Evolutionary conservation across 2,113 vertebrate species (phyloP), one percentile per base, ranked within the genome.

Genomic region (Zosterops borbonicus): DNA sequence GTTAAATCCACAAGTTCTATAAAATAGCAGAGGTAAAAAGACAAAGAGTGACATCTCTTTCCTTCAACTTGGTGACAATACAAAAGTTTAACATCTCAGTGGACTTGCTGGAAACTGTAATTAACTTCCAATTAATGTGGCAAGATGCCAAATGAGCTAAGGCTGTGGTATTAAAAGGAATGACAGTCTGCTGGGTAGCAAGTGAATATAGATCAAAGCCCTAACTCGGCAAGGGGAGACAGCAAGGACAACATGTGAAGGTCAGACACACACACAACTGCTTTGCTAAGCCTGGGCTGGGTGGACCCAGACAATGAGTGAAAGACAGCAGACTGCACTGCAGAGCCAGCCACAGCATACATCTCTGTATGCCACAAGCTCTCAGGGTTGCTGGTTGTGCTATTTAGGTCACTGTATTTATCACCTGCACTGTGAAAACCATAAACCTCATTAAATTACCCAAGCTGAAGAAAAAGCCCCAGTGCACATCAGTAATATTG

Each of bases 111-210:
- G 49, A 84, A 91, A 73, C 33, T 47, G 83, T 94, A 94, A 95
- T 92, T 95, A 96, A 89, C 85, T 93, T 87, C 59, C 75, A 86
- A 16, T 90, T 95, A 86, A 85, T 15, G 33, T 77, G 90, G 90
- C 64, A 78, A 88, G 83, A 56, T 83, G 90, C 84, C 94, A 96
- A 31, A 93, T 69, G 55, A 85, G 82, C 84, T 74, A 49, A 59
- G 47, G 55, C 68, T 29, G 4, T 25, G 24, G 47, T 78, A 55
- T 73, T 69, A 89, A 70, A 93, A 74, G 68, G 89, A 59, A 76
- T 90, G 82, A 76, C 62, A 70, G 71, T 52, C 82, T 94, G 58
- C 85, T 90, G 87, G 68, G 85, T 83, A 83, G 87, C 55, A 71
- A 87, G 55, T 63, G 69, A 83, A 70, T 83, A 47, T 6, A 94